phyloP scores from a whole-genome alignment of 2,797 vertebrate genomes.

The Brotula barbata region DNA sequence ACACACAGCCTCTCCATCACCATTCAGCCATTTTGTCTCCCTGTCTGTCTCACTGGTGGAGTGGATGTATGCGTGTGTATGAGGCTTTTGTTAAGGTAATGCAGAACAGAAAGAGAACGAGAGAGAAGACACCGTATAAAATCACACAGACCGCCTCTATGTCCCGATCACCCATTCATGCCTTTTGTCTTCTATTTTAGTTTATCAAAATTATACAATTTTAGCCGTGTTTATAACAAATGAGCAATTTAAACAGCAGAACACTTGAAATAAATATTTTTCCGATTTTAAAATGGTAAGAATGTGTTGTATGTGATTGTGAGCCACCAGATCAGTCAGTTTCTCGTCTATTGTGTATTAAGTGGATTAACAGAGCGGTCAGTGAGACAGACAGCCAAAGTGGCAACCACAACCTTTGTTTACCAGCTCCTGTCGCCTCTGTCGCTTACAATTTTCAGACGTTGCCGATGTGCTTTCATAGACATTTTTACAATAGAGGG shows the following conservation, averaged over 20 bases:
- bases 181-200: slow-evolving; percentile 25
- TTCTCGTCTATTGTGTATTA: slow-evolving; percentile 68
- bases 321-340: slow-evolving; percentile 46
- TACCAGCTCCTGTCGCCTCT: slow-evolving; percentile 65
- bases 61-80: slow-evolving; percentile 55
- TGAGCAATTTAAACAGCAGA: slow-evolving; percentile 15
- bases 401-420: slow-evolving; percentile 74
- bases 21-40: slow-evolving; percentile 79
- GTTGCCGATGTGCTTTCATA: slow-evolving; percentile 51
- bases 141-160: slow-evolving; percentile 58
- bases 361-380: slow-evolving; percentile 77
- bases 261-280: slow-evolving; percentile 23
- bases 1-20: slow-evolving; percentile 70
- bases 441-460: slow-evolving; percentile 60
- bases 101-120: slow-evolving; percentile 51
- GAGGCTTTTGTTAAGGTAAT: slow-evolving; percentile 78
- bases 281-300: slow-evolving; percentile 32
- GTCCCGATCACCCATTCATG: slow-evolving; percentile 41
- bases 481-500: slow-evolving; percentile 42
- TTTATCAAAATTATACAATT: slow-evolving; percentile 12
- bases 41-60: slow-evolving; percentile 67
- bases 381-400: slow-evolving; percentile 68
- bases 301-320: slow-evolving; percentile 23
- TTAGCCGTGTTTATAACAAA: slow-evolving; percentile 20
- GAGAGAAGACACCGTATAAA: slow-evolving; percentile 71